Conservation (phyloP, 2,797 vertebrate genomes). For the Alosa sapidissima region DNA sequence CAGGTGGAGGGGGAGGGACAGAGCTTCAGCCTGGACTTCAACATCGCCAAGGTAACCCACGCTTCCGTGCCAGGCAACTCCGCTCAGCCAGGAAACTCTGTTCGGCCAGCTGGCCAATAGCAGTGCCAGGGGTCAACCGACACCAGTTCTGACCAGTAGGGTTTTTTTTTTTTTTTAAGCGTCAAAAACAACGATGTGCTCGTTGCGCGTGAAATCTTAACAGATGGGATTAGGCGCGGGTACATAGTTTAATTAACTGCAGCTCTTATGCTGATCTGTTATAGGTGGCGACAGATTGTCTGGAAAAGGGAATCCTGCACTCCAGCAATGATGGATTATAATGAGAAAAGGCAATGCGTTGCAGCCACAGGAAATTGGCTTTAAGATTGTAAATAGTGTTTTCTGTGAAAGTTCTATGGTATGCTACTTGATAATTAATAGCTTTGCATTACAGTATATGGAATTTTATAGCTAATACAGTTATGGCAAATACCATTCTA, state of each 20-base stretch:
- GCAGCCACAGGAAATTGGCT: background rate
- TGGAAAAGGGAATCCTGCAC: background rate
- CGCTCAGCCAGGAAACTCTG: background rate
- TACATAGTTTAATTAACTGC: slow-evolving; percentile 25
- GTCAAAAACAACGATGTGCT: slow-evolving; percentile 8
- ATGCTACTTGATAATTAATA: background rate
- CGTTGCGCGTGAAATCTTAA: background rate
- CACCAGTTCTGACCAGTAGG: background rate
- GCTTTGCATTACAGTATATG: background rate
- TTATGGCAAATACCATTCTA: background rate
- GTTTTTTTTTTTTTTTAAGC: background rate
- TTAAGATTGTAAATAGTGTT: background rate
- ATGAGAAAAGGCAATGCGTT: background rate
- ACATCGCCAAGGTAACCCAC: slow-evolving; percentile 89
- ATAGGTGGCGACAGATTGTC: slow-evolving; percentile 5
- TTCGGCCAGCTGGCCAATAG: background rate
- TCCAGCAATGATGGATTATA: slow-evolving; percentile 16
- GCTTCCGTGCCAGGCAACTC: background rate
- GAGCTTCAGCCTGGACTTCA: slow-evolving; percentile 93
- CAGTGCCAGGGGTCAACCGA: background rate
- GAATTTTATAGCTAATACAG: background rate
- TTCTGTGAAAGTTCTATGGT: background rate
- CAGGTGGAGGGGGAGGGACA: slow-evolving; percentile 98
- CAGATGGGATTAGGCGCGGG: background rate
- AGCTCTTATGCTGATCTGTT: slow-evolving; percentile 7